Conservation (phyloP, 2,113 vertebrate species). For the Myotis davidii region DNA sequence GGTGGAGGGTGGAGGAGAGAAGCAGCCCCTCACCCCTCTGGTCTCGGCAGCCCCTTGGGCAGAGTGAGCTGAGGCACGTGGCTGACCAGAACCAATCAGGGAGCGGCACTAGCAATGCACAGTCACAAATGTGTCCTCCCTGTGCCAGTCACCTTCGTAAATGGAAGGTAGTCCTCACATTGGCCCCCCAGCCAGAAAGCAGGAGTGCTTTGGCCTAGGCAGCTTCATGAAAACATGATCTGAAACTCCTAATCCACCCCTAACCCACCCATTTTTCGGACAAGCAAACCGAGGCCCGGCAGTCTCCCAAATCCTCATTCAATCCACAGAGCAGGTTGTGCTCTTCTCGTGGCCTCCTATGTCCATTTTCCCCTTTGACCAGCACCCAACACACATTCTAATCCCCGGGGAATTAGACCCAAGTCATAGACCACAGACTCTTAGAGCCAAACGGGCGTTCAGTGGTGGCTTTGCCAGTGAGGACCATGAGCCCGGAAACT, state of each 20-base stretch:
- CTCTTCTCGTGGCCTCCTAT: not conserved
- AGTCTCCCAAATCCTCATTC: not conserved
- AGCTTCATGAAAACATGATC: not conserved
- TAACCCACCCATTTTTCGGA: not conserved
- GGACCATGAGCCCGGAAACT: not conserved
- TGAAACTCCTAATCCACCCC: not conserved
- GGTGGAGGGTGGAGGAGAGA: not conserved
- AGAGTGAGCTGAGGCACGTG: not conserved
- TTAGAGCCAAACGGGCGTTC: too few relatives aligned
- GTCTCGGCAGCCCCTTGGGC: not conserved
- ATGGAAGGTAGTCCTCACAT: not conserved
- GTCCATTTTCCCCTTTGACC: not conserved
- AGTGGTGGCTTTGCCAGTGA: not conserved
- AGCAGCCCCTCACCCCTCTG: not conserved
- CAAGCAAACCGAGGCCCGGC: not conserved
- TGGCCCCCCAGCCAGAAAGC: not conserved
- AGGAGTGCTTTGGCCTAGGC: not conserved
- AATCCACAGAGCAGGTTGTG: accelerated
- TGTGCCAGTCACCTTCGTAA: not conserved
- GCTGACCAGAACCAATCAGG: not conserved
- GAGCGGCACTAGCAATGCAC: not conserved
- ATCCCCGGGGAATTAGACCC: not conserved
- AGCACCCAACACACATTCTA: not conserved
- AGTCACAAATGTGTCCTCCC: not conserved
- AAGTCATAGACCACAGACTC: not conserved